Evolutionary conservation across 2,113 vertebrate species (phyloP).

Genomic region (Actinemys pallida): DNA sequence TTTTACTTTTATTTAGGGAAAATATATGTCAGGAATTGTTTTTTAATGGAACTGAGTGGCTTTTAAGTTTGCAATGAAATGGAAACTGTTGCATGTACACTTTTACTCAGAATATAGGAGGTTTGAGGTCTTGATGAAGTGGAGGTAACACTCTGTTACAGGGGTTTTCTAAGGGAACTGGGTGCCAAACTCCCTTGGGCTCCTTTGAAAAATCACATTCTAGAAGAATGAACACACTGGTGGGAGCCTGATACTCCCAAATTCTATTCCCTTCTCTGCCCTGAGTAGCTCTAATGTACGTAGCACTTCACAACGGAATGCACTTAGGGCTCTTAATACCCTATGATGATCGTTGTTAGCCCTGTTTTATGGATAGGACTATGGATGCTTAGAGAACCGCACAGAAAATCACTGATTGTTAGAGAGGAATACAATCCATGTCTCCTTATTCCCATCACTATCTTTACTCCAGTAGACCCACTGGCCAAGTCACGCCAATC

Average conservation of each 20-base stretch:
- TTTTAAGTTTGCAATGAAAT: background rate
- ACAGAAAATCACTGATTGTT: background rate
- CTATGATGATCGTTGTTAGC: background rate
- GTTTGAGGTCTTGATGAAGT: background rate
- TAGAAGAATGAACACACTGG: background rate
- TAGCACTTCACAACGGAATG: background rate
- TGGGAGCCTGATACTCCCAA: background rate
- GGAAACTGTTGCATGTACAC: background rate
- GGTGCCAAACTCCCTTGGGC: background rate
- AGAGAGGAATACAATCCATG: background rate
- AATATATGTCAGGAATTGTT: background rate
- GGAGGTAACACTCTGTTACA: background rate
- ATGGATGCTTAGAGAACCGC: background rate
- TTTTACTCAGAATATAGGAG: background rate
- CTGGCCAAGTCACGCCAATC: background rate
- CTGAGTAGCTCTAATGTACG: background rate
- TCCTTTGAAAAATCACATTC: background rate
- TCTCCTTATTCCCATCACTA: background rate
- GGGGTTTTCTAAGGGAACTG: background rate
- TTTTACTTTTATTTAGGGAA: background rate
- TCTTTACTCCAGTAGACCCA: background rate
- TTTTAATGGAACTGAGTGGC: background rate
- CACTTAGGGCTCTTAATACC: background rate
- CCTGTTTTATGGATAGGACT: background rate
- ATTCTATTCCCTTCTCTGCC: background rate